Conservation (phyloP, 2,797 vertebrate genomes). For the Chaetophractus vellerosus region DNA sequence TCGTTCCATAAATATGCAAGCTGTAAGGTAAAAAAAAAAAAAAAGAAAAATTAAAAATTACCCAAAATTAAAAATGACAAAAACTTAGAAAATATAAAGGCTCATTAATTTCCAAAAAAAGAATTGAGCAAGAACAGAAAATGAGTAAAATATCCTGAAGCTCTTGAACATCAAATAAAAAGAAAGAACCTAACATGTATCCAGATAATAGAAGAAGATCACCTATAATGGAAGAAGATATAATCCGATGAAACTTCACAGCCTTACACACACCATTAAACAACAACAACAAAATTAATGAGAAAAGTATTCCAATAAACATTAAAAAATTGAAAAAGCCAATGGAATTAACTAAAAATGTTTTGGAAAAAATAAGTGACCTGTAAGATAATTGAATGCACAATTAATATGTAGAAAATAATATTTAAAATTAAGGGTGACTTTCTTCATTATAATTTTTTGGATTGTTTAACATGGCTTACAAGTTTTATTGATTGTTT, state of each 20-base stretch:
- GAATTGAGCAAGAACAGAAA: neutral
- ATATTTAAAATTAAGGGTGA: neutral
- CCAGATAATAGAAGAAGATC: neutral
- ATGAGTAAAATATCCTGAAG: neutral
- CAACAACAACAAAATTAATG: neutral
- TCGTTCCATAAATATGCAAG: too few relatives aligned
- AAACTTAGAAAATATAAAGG: neutral
- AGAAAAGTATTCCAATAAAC: neutral
- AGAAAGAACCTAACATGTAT: neutral
- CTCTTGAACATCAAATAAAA: neutral
- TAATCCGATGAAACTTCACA: neutral
- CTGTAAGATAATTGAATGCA: neutral
- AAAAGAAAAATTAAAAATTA: neutral
- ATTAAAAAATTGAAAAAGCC: neutral
- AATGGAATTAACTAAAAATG: neutral
- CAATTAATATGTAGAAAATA: neutral
- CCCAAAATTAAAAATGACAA: neutral
- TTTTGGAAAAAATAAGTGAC: neutral
- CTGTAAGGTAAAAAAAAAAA: too few relatives aligned
- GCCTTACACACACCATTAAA: neutral
- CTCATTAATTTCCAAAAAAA: constrained; percentile 19
- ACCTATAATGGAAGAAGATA: neutral
- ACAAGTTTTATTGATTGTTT: neutral
- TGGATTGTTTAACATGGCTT: constrained; percentile 4
- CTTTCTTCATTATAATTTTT: neutral